Conservation (phyloP, 2,113 vertebrate genomes). For the Mobula hypostoma region DNA sequence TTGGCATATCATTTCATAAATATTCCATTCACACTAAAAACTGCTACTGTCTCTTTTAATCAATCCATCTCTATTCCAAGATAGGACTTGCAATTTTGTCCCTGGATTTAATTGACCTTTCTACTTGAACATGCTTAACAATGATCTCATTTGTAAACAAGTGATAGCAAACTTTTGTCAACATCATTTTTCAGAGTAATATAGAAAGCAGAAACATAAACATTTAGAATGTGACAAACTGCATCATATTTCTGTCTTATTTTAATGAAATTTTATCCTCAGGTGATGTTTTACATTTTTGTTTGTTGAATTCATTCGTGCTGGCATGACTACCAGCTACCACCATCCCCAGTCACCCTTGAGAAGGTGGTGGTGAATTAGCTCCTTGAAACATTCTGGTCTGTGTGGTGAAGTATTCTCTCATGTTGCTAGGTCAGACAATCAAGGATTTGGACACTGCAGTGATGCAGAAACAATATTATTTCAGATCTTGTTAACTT, state of each 20-base stretch:
- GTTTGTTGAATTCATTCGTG: too few relatives aligned
- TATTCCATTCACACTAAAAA: conserved; percentile 21
- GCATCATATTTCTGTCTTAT: background rate
- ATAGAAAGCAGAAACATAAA: background rate
- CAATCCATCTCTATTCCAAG: background rate
- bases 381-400: too few relatives aligned
- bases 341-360: too few relatives aligned
- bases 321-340: too few relatives aligned
- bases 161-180: background rate
- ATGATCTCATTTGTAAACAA: conserved; percentile 29
- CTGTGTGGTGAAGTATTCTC: too few relatives aligned
- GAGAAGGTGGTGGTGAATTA: too few relatives aligned
- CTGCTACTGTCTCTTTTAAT: conserved; percentile 6
- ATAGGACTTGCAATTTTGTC: background rate
- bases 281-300: background rate
- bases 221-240: background rate
- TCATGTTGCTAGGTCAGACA: too few relatives aligned
- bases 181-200: background rate
- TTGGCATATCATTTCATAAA: background rate
- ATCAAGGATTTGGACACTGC: too few relatives aligned
- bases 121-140: background rate
- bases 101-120: background rate
- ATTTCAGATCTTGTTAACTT: too few relatives aligned
- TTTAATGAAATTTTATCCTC: background rate
- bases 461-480: too few relatives aligned